phyloP scores from a whole-genome alignment of 53 echinoderm and acorn worm species.

The Echinometra lucunter region DNA sequence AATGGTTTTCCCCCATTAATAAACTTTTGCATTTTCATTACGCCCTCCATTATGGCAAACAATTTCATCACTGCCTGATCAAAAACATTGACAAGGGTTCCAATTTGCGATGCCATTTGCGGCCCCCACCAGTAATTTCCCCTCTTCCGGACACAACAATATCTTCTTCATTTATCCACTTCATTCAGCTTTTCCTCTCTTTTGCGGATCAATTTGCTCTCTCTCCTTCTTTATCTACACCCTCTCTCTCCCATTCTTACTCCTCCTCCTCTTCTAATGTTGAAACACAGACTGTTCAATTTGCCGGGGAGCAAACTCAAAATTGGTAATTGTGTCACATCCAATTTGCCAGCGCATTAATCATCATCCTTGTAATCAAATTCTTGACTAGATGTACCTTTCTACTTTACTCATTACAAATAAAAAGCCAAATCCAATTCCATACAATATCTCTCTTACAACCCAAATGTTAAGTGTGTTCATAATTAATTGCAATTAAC shows the following conservation, averaged over 20 bases:
- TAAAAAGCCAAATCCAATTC: constrained; percentile 37
- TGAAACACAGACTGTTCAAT: neutral
- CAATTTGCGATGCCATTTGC: constrained; percentile 67
- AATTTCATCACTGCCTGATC: constrained; percentile 59
- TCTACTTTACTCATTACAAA: constrained; percentile 62
- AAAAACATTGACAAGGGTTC: constrained; percentile 66
- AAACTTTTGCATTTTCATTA: constrained; percentile 66
- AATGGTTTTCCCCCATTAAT: constrained; percentile 67
- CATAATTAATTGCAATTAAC: constrained; percentile 51
- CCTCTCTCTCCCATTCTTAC: neutral
- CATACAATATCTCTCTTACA: neutral
- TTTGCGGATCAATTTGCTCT: neutral
- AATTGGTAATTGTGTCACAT: constrained; percentile 65
- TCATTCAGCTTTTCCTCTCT: constrained; percentile 59
- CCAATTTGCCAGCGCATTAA: constrained; percentile 54
- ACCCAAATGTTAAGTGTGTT: constrained; percentile 49
- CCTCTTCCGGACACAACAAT: constrained; percentile 57
- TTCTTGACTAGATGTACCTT: constrained; percentile 4
- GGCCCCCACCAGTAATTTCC: constrained; percentile 62
- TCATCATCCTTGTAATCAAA: constrained; percentile 51
- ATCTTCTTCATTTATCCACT: constrained; percentile 63
- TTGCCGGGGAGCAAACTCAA: constrained; percentile 32
- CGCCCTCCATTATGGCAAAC: constrained; percentile 54
- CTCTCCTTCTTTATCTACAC: neutral
- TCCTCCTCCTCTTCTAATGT: neutral